Base-by-base conservation (phyloP, 2,797 vertebrate species). In the Gallinago stenura region DNA sequence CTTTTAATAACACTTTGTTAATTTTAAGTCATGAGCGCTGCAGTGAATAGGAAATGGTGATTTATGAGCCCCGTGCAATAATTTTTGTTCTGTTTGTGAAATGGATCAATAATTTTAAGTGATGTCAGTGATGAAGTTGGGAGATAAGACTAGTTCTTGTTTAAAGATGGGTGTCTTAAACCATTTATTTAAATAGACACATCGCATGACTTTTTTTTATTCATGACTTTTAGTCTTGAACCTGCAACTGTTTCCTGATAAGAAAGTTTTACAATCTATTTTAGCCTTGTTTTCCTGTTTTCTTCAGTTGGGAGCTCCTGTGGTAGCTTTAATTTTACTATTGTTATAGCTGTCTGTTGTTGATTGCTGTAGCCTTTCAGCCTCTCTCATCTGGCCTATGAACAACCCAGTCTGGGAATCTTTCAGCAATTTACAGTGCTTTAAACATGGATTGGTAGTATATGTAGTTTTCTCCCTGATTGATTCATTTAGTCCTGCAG, bases 21-120 rank as follows among this genome's bases (percentile, higher is more conserved):
- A 93, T 97, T 98, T 97, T 73, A 90, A 95, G 86, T 85, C 94
- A 28, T 25, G 83, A 80, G 89, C 70, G 33, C n/a, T 92, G 31
- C 77, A 77, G 3, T 94, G 79, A 94, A 83, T 80, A 54, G 75
- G 48, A 96, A 92, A 82, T 57, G 9, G 78, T 89, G 84, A 96
- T 95, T 95, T 94, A 93, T 94, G 94, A 95, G 75, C 31, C 35
- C 50, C 28, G 48, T 65, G 75, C 57, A 83, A 41, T 82, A 90
- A 76, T 92, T 95, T 83, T 70, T 95, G 57, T 94, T 94, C 75
- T 75, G 35, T 93, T 61, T 83, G n/a, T 92, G 93, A 93, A 96
- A 94, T 76, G 31, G 75, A 95, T 97, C 85, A 91, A 77, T 96
- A 89, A 83, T 95, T 79, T 91, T 77, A 39, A 94, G 90, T 48